Percentiles rank a stretch among this genome's conserved stretches.
These are phyloP conservation scores for Trachythela sp. DNA, from an alignment of 64 coral and sea anemone genomes.

Conservation along the genomic window DNA sequence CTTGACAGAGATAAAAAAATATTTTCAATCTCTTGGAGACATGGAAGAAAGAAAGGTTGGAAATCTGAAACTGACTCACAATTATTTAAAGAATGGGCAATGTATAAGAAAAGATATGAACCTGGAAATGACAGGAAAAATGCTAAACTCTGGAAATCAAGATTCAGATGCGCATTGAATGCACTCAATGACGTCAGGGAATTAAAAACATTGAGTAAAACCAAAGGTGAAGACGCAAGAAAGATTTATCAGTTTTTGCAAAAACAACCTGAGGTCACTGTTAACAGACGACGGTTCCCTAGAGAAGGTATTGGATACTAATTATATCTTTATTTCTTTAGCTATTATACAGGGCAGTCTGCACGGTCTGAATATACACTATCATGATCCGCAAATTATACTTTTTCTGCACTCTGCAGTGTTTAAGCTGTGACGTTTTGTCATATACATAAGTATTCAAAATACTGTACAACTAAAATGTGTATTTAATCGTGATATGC, in stretches of 20 bases:
- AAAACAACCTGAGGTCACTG: background rate
- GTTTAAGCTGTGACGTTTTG: too few relatives aligned
- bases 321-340: too few relatives aligned
- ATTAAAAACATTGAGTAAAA: background rate
- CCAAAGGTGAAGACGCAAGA: background rate
- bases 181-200: background rate
- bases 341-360: too few relatives aligned
- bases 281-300: background rate
- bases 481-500: too few relatives aligned
- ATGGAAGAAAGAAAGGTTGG: background rate
- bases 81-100: background rate
- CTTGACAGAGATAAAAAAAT: background rate
- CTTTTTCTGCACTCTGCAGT: too few relatives aligned
- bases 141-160: constrained; percentile 14
- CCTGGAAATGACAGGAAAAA: background rate
- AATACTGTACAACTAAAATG: too few relatives aligned
- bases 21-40: constrained; percentile 3
- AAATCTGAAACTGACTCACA: background rate
- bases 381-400: too few relatives aligned
- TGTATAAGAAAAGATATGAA: constrained; percentile 7
- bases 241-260: constrained; percentile 7
- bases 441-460: too few relatives aligned
- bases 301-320: too few relatives aligned
- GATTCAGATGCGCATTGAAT: constrained; percentile 4
- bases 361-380: too few relatives aligned